Base-by-base conservation (phyloP, 2,888 invertebrate species). In the Tachina fera region DNA sequence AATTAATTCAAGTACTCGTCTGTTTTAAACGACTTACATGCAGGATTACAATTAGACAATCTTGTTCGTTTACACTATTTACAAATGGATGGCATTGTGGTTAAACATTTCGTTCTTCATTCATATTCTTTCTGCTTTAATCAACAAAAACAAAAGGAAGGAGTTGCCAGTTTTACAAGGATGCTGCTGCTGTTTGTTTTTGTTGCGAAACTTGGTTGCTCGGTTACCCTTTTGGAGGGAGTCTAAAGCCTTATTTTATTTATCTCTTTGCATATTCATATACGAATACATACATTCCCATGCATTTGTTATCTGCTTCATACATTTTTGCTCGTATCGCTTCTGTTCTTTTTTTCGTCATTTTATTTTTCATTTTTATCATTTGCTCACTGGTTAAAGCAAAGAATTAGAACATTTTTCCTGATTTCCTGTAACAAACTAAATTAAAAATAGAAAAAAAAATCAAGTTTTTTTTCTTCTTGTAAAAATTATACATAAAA, bases 1-100 rank as follows among this genome's bases (percentile, higher is more conserved):
- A 91, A 91, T 91, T 91, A 91, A 91, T 91, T 91, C 91, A 91
- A 91, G 91, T 91, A 91, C 91, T 91, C 91, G 89, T 91, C 92
- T 91, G 92, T 91, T 92, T 91, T 91, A 91, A 92, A 92, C 91
- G 92, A 92, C 92, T 92, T 92, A 92, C 92, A 92, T 90, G 90
- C 89, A 89, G 92, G 92, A 92, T 92, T 92, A 92, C 92, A 92
- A 92, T 92, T 92, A 92, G 91, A 92, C 90, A 91, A 90, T 90
- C 90, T 91, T 86, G 84, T 86, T 90, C 91, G 90, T 88, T 89
- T 88, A 88, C 88, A 87, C 87, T 87, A 88, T 90, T 90, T 90
- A 89, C 89, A 90, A 90, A 89, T 90, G 89, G 89, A 89, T 90
- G 88, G 87, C 87, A 76, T 83, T 88, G 88, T 84, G 84, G 84